Evolutionary conservation across 2,888 invertebrate species (phyloP).

Genomic region (Cybosia mesomella): DNA sequence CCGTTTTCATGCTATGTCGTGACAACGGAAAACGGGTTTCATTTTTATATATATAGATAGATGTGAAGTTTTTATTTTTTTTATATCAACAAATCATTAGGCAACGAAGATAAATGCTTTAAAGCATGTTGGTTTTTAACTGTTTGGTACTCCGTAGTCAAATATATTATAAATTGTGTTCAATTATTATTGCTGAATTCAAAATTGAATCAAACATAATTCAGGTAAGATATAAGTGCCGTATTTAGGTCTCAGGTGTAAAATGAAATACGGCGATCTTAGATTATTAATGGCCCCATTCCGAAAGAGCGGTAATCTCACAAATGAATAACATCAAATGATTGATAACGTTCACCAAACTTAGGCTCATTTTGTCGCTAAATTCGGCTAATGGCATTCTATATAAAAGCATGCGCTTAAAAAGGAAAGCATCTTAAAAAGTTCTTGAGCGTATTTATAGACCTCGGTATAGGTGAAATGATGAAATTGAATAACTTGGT

Average conservation of each 20-base stretch:
- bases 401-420: background rate
- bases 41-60: no score
- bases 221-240: background rate
- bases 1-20: no score
- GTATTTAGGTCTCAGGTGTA: background rate
- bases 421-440: background rate
- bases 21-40: no score
- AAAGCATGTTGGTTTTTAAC: no score
- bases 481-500: background rate
- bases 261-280: background rate
- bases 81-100: no score
- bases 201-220: background rate
- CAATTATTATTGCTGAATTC: no score
- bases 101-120: no score
- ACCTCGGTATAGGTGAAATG: background rate
- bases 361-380: no score
- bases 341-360: background rate
- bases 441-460: background rate
- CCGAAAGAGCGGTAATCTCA: background rate
- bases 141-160: no score
- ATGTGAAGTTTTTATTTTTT: no score
- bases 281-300: background rate
- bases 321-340: slow-evolving; percentile 1
- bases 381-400: background rate
- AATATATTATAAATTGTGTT: no score